These are phyloP conservation scores for Drosophila willistoni DNA, from an alignment of 1,140 invertebrate species.

Conservation along the genomic window DNA sequence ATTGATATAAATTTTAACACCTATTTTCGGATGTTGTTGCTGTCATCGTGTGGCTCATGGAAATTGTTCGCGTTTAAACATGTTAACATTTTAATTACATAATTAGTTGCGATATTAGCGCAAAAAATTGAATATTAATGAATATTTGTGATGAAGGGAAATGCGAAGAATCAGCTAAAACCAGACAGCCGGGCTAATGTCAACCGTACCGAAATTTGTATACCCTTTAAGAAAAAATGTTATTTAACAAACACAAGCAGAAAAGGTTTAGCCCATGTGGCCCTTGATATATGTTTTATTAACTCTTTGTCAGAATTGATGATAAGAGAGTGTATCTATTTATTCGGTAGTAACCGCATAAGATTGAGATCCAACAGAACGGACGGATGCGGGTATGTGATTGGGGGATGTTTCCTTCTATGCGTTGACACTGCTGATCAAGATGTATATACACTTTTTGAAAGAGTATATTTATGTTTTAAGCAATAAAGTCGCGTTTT, in stretches of 20 bases:
- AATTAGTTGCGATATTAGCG: constrained; percentile 57
- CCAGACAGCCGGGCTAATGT: too few species aligned
- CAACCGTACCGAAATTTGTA: neutral
- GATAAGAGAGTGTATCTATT: too few species aligned
- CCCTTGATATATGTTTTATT: too few species aligned
- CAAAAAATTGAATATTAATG: constrained; percentile 51
- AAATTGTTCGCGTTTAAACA: constrained; percentile 54
- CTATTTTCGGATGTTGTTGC: constrained; percentile 35
- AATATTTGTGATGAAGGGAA: constrained; percentile 7
- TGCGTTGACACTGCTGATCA: too few species aligned
- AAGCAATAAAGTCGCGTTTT: neutral
- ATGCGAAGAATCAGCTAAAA: neutral
- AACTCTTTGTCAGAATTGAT: too few species aligned
- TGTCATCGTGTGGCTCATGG: constrained; percentile 32
- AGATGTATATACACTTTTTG: too few species aligned
- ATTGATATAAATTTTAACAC: constrained; percentile 55
- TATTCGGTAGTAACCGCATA: too few species aligned
- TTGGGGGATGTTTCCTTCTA: too few species aligned
- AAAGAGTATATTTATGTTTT: neutral
- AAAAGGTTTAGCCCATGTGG: too few species aligned
- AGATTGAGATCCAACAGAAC: too few species aligned
- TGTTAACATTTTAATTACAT: constrained; percentile 68
- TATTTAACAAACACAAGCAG: too few species aligned
- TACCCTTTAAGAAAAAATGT: neutral
- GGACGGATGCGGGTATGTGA: too few species aligned